Evolutionary conservation across 2,888 invertebrate genomes (phyloP), one percentile per base, ranked within the genome.

Genomic region (Orthonevra nobilis): DNA sequence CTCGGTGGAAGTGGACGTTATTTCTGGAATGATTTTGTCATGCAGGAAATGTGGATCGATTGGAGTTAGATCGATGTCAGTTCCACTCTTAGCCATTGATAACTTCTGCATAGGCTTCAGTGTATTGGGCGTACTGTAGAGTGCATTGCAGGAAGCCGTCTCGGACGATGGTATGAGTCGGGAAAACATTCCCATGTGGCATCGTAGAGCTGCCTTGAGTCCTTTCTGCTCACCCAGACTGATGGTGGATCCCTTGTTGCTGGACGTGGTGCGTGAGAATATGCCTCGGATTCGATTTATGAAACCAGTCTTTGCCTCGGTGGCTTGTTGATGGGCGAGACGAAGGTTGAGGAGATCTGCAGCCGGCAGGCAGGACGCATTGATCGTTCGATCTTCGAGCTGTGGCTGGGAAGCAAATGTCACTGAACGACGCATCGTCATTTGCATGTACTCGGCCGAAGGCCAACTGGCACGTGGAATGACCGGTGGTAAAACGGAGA

Each of bases 401-500:
- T 92, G 92, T 0, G 92, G 92, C 83, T 92, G 92, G 0, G 92
- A 92, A 83, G 92, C 92, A 84, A 93, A 93, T 61, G 91, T 92
- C 66, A 92, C 91, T 1, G 92, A 92, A 81, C 91, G 90, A 12
- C 92, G 86, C 89, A 90, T 90, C 0, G 91, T 91, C 54, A 89
- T 85, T 69, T 91, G 90, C 86, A 90, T 91, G 40, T 91, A 91
- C 83, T 94, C 93, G 0, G 94, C 92, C 7, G 94, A 93, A 0
- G 94, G 94, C 94, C 94, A 94, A 86, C 93, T 93, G 3, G 94
- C 94, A 36, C 94, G 90, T 0, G 94, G 94, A 58, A 94, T 94
- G 52, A 94, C 93, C 1, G 94, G 94, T 0, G 94, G 94, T 0
- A 94, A 89, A 4, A 94, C 94, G 12, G 94, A 94, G 1, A 94